Percentiles rank a stretch among this genome's conserved stretches.
These are phyloP conservation scores for Lamellibrachia satsuma DNA, from an alignment of 2,888 invertebrate species.

Conservation along the genomic window DNA sequence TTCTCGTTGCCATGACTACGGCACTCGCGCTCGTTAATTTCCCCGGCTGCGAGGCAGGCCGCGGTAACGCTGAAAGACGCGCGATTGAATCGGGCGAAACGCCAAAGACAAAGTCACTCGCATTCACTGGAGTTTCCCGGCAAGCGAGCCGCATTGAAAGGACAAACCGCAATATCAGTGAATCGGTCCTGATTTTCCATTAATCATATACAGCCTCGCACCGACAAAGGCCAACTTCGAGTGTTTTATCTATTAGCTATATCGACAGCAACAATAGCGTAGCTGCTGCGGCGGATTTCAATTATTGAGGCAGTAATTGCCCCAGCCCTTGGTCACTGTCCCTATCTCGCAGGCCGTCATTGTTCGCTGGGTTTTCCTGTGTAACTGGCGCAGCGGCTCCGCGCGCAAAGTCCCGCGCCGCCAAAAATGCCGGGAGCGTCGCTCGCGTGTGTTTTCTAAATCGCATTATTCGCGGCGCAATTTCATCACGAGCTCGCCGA, in stretches of 20 bases:
- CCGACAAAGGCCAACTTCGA: conserved; percentile 3
- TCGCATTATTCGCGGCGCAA: background rate
- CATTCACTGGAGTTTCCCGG: background rate
- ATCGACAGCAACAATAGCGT: background rate
- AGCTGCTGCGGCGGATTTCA: conserved; percentile 1
- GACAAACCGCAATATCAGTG: background rate
- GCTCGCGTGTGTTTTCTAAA: background rate
- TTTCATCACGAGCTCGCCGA: conserved; percentile 17
- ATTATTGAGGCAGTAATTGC: background rate
- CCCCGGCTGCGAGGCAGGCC: background rate
- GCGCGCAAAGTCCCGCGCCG: background rate
- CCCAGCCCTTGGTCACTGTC: background rate
- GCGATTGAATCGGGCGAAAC: background rate
- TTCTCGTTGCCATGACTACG: conserved; percentile 13
- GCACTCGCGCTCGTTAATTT: background rate
- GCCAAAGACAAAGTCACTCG: background rate
- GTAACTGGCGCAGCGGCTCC: background rate
- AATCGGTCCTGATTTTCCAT: conserved; percentile 11
- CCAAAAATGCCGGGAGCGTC: background rate
- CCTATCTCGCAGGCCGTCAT: background rate
- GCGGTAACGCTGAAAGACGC: conserved; percentile 10
- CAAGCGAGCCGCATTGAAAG: background rate
- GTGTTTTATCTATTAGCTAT: conserved; percentile 13
- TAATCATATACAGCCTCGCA: conserved; percentile 3
- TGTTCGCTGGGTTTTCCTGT: conserved; percentile 12